Conservation (phyloP, 1,140 invertebrate genomes). For the Bombus vancouverensis region DNA sequence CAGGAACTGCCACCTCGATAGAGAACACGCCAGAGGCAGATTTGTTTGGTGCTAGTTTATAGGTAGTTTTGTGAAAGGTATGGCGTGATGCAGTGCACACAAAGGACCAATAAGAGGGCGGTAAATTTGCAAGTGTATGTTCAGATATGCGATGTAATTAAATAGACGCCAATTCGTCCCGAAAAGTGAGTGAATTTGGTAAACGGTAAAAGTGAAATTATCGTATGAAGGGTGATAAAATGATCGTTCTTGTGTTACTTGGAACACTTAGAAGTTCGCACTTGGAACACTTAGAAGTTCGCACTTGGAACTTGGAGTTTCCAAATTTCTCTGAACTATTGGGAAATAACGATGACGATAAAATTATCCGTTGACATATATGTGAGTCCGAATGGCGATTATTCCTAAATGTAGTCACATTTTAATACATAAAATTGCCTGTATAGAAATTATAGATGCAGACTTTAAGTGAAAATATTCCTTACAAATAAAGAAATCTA, state of each 20-base stretch:
- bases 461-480: too few species aligned
- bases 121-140: background rate
- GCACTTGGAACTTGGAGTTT: background rate
- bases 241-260: too few species aligned
- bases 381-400: too few species aligned
- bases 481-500: too few species aligned
- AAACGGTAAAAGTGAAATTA: background rate
- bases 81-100: background rate
- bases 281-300: too few species aligned
- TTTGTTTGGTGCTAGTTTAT: slow-evolving; percentile 11
- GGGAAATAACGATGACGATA: background rate
- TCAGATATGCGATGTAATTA: background rate
- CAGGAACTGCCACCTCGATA: slow-evolving; percentile 9
- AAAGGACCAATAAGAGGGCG: background rate
- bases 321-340: background rate
- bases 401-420: too few species aligned
- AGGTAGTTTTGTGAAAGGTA: background rate
- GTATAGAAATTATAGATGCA: too few species aligned
- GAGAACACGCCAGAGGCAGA: background rate
- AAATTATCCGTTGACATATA: background rate
- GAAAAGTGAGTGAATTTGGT: background rate
- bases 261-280: too few species aligned
- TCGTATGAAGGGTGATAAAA: background rate
- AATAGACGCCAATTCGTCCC: background rate
- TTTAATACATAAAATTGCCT: too few species aligned